phyloP scores from a whole-genome alignment of 2,113 vertebrate species.

The Peromyscus polionotus region DNA sequence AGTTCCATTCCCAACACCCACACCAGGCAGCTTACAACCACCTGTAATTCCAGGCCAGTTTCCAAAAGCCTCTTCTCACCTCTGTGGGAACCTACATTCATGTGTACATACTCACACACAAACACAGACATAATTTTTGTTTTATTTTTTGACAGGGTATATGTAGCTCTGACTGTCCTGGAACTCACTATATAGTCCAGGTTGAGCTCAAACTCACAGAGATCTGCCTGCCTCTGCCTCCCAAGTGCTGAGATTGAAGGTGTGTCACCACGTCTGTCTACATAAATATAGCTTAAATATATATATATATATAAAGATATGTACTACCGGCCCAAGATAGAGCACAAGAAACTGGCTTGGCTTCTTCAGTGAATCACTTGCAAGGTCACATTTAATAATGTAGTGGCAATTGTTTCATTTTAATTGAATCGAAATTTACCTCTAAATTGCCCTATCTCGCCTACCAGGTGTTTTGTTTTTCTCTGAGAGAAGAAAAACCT shows the following conservation, averaged over 20 bases:
- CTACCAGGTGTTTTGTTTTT: not conserved
- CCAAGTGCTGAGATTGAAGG: not conserved
- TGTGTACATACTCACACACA: not conserved
- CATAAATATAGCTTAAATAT: not conserved
- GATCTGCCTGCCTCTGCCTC: not conserved
- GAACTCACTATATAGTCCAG: not conserved
- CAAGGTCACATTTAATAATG: not conserved
- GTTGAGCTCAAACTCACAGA: not conserved
- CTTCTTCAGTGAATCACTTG: not conserved
- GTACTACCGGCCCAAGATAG: not conserved
- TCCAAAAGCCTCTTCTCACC: not conserved
- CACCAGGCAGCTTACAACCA: not conserved
- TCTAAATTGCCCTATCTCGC: not conserved
- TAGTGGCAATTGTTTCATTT: slow-evolving; percentile 1
- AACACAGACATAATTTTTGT: not conserved
- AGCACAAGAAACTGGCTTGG: not conserved
- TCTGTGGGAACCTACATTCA: not conserved
- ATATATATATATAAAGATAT: not conserved
- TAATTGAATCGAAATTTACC: slow-evolving; percentile 4
- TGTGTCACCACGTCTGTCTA: not conserved
- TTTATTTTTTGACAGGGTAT: not conserved
- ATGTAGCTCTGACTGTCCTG: not conserved
- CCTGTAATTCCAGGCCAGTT: not conserved
- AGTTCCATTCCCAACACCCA: not conserved
- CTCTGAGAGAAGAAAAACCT: slow-evolving; percentile 30